A percentile compares a stretch with the other conserved stretches of the same genome.
These are phyloP conservation scores for Plectus sambesii DNA, from an alignment of 1,140 invertebrate genomes.

Conservation along the genomic window DNA sequence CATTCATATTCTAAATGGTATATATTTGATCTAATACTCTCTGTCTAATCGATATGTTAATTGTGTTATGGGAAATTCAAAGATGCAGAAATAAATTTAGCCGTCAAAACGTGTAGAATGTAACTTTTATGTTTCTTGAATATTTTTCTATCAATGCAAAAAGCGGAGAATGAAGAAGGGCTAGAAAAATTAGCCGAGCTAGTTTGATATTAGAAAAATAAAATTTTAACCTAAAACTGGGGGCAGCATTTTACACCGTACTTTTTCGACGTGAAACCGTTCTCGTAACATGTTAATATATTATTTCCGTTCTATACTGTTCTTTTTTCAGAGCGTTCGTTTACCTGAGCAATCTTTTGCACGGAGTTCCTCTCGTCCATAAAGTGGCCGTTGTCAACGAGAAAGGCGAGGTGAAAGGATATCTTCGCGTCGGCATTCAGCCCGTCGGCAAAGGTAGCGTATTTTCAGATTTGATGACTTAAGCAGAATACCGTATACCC, in stretches of 20 bases:
- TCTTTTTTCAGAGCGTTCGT: slow-evolving; percentile 78
- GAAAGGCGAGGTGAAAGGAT: slow-evolving; percentile 94
- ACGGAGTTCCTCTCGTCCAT: slow-evolving; percentile 87
- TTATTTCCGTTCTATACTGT: too few relatives aligned
- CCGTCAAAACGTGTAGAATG: too few relatives aligned
- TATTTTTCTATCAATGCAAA: too few relatives aligned
- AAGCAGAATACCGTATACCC: too few relatives aligned
- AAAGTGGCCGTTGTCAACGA: slow-evolving; percentile 99
- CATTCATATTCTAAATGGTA: slow-evolving; percentile 4
- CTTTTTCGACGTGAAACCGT: background rate
- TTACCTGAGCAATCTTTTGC: slow-evolving; percentile 89
- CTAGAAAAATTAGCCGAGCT: slow-evolving; percentile 1
- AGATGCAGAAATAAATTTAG: too few relatives aligned
- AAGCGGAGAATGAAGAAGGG: too few relatives aligned
- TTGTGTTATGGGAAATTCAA: too few relatives aligned
- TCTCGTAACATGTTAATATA: too few relatives aligned
- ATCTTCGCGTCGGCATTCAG: slow-evolving; percentile 55
- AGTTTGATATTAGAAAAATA: background rate
- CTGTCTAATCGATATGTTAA: too few relatives aligned
- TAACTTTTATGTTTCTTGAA: too few relatives aligned
- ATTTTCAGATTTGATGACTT: background rate
- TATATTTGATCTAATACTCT: too few relatives aligned
- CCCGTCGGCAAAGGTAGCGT: slow-evolving; percentile 19
- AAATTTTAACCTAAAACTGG: background rate
- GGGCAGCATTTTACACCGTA: background rate